Base-by-base conservation (phyloP, 2,113 vertebrate genomes). In the Donacobius atricapilla region DNA sequence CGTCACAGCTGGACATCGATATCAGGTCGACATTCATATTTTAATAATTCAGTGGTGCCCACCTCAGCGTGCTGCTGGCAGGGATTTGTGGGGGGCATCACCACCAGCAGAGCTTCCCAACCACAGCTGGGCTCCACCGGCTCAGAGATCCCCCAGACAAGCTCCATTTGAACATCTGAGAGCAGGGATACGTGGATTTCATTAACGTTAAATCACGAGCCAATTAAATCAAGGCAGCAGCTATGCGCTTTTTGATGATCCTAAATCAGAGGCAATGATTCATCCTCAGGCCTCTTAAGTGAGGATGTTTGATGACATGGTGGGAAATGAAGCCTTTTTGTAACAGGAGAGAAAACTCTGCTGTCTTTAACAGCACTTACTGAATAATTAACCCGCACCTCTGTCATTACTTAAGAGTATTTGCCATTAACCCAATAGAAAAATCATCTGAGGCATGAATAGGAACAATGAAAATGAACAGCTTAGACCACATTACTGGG, bases 301-400 rank as follows among this genome's bases (percentile, higher is more conserved):
- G 69, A 87, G 35, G 63, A 7, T 72, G 33, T 54, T 82, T 76
- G 94, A 71, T 79, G 70, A 66, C 81, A 45, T 4, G 87, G n/a
- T 50, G 61, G 87, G 60, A 89, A 87, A 65, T 2, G 5, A 39
- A 89, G 18, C 13, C 31, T 75, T 75, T 87, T 60, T 53, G 69
- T 64, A 71, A 11, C 7, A 2, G 53, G 35, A 70, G 27, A 57
- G 45, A 89, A 82, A 87, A 53, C 51, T 57, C 6, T 33, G n/a
- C 40, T 18, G 77, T 72, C 70, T 87, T 85, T 28, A 87, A 19
- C 65, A 61, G 81, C 58, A 82, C 72, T 71, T 61, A 48, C 7
- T 79, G 61, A 93, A 79, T 79, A 95, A 92, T 95, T 95, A 93
- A 91, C 87, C 91, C 71, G 89, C 60, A 60, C 33, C 72, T 39